A percentile compares a stretch with the other conserved stretches of the same genome.
phyloP scores from a whole-genome alignment of 2,797 vertebrate genomes.

The Lagocephalus sceleratus region DNA sequence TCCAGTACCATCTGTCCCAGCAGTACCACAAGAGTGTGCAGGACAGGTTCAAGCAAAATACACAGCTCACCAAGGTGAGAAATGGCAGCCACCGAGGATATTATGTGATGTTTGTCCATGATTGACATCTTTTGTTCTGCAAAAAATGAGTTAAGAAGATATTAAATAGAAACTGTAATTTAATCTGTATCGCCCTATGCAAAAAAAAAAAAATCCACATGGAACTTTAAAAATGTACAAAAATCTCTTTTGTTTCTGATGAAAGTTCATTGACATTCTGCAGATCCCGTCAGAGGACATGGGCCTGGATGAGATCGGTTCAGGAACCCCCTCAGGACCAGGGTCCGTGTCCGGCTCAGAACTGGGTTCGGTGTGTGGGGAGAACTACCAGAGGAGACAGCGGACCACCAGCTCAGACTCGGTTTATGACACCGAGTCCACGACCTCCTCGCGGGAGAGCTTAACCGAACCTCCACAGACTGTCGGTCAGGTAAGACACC shows the following conservation, averaged over 20 bases:
- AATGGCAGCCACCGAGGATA: not conserved
- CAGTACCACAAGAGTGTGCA: slow-evolving; percentile 74
- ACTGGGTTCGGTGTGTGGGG: slow-evolving; percentile 54
- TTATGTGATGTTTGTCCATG: not conserved
- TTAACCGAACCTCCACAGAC: slow-evolving; percentile 52
- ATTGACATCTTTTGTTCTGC: not conserved
- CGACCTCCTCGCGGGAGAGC: slow-evolving; percentile 62
- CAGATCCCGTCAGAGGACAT: slow-evolving; percentile 89
- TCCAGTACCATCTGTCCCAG: slow-evolving; percentile 62
- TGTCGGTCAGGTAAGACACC: slow-evolving; percentile 50
- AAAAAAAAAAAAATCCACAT: too few species aligned
- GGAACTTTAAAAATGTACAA: not conserved
- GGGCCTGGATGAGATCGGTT: slow-evolving; percentile 75
- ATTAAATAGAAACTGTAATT: not conserved
- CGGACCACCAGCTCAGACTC: slow-evolving; percentile 57
- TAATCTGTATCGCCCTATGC: not conserved
- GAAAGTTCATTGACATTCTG: slow-evolving; percentile 77
- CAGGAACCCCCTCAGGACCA: slow-evolving; percentile 49
- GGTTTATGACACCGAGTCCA: slow-evolving; percentile 63
- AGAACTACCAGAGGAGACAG: slow-evolving; percentile 47
- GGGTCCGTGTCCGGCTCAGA: slow-evolving; percentile 62
- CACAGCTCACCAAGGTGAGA: slow-evolving; percentile 62
- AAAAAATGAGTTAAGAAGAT: not conserved
- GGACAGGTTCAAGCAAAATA: slow-evolving; percentile 77
- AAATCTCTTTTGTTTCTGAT: too few species aligned